Base-by-base conservation (phyloP, 2,888 invertebrate genomes). In the Osmoderma eremita region DNA sequence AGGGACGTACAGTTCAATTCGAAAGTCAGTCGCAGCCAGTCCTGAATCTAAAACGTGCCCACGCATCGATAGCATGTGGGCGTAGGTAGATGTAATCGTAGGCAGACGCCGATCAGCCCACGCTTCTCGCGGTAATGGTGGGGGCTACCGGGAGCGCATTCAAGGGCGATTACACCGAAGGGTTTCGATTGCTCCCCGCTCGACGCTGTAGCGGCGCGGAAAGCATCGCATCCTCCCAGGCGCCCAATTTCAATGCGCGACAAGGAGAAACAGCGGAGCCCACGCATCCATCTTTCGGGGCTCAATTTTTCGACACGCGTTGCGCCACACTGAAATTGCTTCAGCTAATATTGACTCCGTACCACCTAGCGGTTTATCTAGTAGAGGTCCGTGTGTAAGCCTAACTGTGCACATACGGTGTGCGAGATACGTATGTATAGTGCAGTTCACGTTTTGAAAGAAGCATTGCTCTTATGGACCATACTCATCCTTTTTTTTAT, bases 221-320 rank as follows among this genome's bases (percentile, higher is more conserved):
- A 30, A 30, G 30, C 30, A 10, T 30, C 8, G 30, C 30, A 30
- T 30, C 30, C 30, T 30, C 30, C 30, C 30, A 6, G 6, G 30
- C 30, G 30, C 30, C 30, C 30, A 30, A 30, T 30, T 30, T 30
- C 10, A 30, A 30, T 6, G 30, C 30, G 5, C 30, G 30, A 30
- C 30, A 10, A 30, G 6, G 30, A 30, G 30, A 30, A 30, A 30
- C 6, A 30, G 30, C 30, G 30, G 68, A 68, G 48, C 71, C 69
- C 51, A 70, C 71, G 68, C 71, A 54, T 68, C 56, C 51, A 56
- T 61, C 58, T 48, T 30, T 30, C 30, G 12, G 48, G 48, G 38
- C 15, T 51, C 13, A 38, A 39, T 58, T 49, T 64, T 63, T 64
- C 30, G 42, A 53, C 64, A 48, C 42, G 63, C 49, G 63, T 63